These are phyloP conservation scores for Riparia riparia DNA, from an alignment of 2,113 vertebrate species.

Conservation along the genomic window DNA sequence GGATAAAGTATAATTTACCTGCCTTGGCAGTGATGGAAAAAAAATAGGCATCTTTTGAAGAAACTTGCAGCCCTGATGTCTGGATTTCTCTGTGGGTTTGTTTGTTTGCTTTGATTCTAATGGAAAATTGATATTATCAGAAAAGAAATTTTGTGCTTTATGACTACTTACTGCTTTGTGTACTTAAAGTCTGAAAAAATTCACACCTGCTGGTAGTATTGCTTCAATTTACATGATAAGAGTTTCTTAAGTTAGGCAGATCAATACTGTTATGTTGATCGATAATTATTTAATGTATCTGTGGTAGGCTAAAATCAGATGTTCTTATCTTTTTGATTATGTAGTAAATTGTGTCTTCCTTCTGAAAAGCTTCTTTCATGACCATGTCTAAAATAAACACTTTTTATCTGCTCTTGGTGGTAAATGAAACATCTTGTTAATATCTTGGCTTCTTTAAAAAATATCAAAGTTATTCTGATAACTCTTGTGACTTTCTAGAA, in stretches of 20 bases:
- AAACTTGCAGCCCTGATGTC: not conserved
- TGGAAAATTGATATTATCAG: not conserved
- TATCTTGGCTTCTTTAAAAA: not conserved
- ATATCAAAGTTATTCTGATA: not conserved
- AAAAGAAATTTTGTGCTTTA: not conserved
- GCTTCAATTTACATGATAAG: not conserved
- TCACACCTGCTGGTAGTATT: not conserved
- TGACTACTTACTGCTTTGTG: not conserved
- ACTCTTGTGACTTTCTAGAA: not conserved
- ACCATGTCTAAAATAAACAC: not conserved
- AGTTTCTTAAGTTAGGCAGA: not conserved
- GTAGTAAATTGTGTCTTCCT: not conserved
- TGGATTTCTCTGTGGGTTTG: not conserved
- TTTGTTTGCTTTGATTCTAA: not conserved
- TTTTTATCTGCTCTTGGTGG: not conserved
- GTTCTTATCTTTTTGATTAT: not conserved
- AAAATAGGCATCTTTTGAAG: not conserved
- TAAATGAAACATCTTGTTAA: not conserved
- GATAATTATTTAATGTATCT: not conserved
- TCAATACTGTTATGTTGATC: not conserved
- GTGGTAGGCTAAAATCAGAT: not conserved
- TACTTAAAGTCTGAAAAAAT: not conserved
- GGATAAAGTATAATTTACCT: not conserved
- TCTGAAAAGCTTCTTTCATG: not conserved
- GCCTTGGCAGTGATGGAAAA: not conserved